Conservation (phyloP, 2,888 invertebrate genomes). For the Linnaemya vulpina region DNA sequence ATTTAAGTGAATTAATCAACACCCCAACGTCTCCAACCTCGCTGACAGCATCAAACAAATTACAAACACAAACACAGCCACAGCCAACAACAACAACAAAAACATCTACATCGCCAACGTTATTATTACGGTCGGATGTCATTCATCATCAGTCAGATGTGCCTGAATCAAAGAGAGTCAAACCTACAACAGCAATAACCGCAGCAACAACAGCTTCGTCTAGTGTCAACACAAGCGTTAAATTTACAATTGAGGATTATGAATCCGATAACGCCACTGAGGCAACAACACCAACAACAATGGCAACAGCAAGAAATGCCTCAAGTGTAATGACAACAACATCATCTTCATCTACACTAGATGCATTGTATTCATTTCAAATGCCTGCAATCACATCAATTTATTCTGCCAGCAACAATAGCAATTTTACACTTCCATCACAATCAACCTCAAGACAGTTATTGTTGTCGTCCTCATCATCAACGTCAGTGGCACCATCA, state of each 20-base stretch:
- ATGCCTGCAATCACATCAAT: constrained; percentile 75
- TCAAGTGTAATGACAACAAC: constrained; percentile 49
- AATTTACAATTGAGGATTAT: constrained; percentile 75
- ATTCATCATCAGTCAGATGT: constrained; percentile 64
- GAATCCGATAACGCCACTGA: constrained; percentile 72
- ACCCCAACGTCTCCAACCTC: constrained; percentile 30
- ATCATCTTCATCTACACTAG: constrained; percentile 65
- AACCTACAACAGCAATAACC: constrained; percentile 73
- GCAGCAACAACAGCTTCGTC: constrained; percentile 75
- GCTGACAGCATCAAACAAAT: constrained; percentile 37
- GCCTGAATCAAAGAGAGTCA: constrained; percentile 68
- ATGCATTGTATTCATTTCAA: constrained; percentile 67
- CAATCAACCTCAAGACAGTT: constrained; percentile 59
- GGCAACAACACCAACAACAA: constrained; percentile 65
- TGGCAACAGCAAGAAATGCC: constrained; percentile 30
- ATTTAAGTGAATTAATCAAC: constrained; percentile 51
- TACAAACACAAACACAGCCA: constrained; percentile 55
- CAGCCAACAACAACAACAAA: constrained; percentile 66
- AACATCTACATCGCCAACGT: constrained; percentile 56
- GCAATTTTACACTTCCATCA: constrained; percentile 56
- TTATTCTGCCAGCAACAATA: constrained; percentile 73
- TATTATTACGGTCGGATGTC: constrained; percentile 70
- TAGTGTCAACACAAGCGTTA: constrained; percentile 68
- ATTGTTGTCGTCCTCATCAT: constrained; percentile 63
- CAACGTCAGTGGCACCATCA: constrained; percentile 50